Evolutionary conservation across 37 sponge, comb jelly and placozoan species (phyloP).

Genomic region (Halichondria panicea): DNA sequence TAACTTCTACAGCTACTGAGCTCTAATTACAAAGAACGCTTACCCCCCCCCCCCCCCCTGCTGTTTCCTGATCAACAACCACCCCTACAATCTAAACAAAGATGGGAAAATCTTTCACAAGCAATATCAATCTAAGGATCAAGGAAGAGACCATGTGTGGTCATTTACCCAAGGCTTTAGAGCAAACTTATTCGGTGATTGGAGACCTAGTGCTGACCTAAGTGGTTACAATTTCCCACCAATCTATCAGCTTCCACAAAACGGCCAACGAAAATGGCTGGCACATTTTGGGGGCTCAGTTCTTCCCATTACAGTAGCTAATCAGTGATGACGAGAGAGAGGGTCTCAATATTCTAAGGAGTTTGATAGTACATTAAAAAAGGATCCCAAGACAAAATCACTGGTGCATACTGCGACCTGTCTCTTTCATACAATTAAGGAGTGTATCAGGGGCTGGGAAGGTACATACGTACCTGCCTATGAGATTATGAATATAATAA

Average conservation of each 20-base stretch:
- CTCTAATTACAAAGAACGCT: constrained; percentile 21
- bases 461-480: no score
- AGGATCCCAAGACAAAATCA: constrained; percentile 8
- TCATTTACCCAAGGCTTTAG: constrained; percentile 35
- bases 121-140: constrained; percentile 21
- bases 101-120: constrained; percentile 19
- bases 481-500: no score
- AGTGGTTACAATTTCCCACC: constrained; percentile 21
- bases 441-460: no score
- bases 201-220: constrained; percentile 18
- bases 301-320: constrained; percentile 6
- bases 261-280: neutral
- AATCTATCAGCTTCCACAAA: constrained; percentile 13
- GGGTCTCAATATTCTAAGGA: constrained; percentile 20
- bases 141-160: constrained; percentile 61
- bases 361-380: constrained; percentile 24
- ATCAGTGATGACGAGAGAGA: no score
- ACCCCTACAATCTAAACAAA: constrained; percentile 31
- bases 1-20: constrained; percentile 39
- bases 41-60: constrained; percentile 26
- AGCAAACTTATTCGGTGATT: constrained; percentile 29
- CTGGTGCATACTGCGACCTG: no score
- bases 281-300: constrained; percentile 43
- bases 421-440: no score
- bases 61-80: constrained; percentile 54